Percentiles rank a stretch among this genome's conserved stretches.
phyloP scores from a whole-genome alignment of 2,888 invertebrate species.

The Cactoblastis cactorum region DNA sequence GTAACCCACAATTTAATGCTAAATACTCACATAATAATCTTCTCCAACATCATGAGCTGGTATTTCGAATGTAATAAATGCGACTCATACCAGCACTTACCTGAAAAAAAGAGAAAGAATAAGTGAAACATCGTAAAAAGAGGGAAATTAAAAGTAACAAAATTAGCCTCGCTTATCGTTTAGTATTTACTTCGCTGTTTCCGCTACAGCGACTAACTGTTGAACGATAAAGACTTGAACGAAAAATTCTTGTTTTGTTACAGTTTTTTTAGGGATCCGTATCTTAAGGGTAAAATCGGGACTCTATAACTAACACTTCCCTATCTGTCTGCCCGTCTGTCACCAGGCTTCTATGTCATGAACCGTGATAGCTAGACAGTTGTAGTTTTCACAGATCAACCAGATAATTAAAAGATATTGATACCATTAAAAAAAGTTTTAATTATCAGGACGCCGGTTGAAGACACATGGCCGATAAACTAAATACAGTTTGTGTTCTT shows the following conservation, averaged over 20 bases:
- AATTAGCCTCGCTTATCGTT: slow-evolving; percentile 52
- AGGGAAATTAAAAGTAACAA: slow-evolving; percentile 37
- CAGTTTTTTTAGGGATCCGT: neutral
- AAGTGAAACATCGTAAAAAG: slow-evolving; percentile 24
- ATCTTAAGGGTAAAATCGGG: too few relatives aligned
- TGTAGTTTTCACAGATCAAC: too few relatives aligned
- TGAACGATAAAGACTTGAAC: slow-evolving; percentile 2
- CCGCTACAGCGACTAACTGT: slow-evolving; percentile 38
- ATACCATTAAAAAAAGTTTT: neutral
- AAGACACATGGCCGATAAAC: slow-evolving; percentile 1
- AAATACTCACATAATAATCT: neutral
- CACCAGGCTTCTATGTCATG: too few relatives aligned
- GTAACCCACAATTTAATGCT: neutral
- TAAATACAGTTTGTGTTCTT: neutral
- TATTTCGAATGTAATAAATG: slow-evolving; percentile 17
- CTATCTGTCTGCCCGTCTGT: too few relatives aligned
- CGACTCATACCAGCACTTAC: slow-evolving; percentile 48
- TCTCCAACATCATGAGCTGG: neutral
- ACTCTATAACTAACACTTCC: too few relatives aligned
- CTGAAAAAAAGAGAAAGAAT: slow-evolving; percentile 42
- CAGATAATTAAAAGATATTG: neutral
- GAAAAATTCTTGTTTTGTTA: neutral
- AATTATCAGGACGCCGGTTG: slow-evolving; percentile 13
- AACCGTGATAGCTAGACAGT: too few relatives aligned
- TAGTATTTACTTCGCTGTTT: slow-evolving; percentile 52